Evolutionary conservation across 2,888 invertebrate species (phyloP).

Genomic region (Pyrrhosoma nymphula): DNA sequence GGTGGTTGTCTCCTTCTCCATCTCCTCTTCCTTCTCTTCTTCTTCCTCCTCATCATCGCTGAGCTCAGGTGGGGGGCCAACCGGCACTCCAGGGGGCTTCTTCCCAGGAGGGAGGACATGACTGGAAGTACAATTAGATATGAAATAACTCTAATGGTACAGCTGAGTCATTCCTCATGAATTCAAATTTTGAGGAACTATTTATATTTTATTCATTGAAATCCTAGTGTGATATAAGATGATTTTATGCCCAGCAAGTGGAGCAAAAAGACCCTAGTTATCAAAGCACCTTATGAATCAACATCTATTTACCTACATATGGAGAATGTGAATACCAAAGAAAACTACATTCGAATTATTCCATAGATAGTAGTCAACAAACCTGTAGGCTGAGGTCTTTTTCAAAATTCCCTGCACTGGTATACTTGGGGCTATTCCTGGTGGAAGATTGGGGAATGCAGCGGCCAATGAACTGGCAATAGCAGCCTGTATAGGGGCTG

Average conservation of each 20-base stretch:
- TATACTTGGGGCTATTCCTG: slow-evolving; percentile 78
- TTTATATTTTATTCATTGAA: no score
- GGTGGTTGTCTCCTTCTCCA: slow-evolving; percentile 70
- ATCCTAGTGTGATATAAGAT: no score
- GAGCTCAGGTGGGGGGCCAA: slow-evolving; percentile 89
- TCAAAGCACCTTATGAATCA: no score
- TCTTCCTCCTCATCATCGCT: slow-evolving; percentile 81
- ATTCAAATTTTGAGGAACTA: no score
- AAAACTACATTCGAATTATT: no score
- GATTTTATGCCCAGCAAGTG: no score
- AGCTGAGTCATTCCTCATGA: no score
- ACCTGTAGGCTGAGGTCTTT: slow-evolving; percentile 83
- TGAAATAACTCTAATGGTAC: background rate
- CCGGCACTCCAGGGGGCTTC: slow-evolving; percentile 90
- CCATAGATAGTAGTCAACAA: background rate
- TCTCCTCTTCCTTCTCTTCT: slow-evolving; percentile 74
- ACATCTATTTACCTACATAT: no score
- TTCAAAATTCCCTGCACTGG: slow-evolving; percentile 87
- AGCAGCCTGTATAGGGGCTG: slow-evolving; percentile 81
- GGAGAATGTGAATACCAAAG: no score
- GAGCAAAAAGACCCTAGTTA: no score
- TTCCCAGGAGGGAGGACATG: slow-evolving; percentile 70
- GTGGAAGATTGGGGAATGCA: slow-evolving; percentile 76
- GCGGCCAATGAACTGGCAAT: slow-evolving; percentile 76
- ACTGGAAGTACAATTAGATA: background rate